These are phyloP conservation scores for Oreochromis niloticus DNA, from an alignment of 2,113 vertebrate genomes.

Conservation along the genomic window DNA sequence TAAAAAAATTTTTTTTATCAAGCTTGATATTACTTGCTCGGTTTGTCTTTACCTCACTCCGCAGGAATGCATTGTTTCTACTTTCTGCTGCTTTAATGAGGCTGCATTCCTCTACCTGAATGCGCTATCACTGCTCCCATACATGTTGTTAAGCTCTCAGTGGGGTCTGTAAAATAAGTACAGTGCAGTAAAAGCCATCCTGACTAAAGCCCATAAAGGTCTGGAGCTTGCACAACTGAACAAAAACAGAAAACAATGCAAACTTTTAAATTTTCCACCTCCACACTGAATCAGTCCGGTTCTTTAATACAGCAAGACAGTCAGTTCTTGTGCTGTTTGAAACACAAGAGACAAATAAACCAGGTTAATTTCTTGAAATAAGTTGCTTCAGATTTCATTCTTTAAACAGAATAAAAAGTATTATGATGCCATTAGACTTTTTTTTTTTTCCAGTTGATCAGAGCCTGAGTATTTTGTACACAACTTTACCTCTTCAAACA, in stretches of 20 bases:
- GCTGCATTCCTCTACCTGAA: neutral
- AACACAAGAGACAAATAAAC: rapidly evolving
- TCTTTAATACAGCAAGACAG: neutral
- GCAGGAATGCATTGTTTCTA: neutral
- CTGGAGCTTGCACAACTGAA: neutral
- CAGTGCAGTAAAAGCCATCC: neutral
- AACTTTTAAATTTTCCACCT: neutral
- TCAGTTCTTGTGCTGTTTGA: neutral
- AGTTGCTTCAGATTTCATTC: neutral
- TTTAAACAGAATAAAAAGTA: neutral
- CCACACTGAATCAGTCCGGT: neutral
- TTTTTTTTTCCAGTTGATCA: rapidly evolving
- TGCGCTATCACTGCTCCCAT: neutral
- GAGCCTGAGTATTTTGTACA: neutral
- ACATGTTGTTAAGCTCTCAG: neutral
- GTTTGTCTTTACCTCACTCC: neutral
- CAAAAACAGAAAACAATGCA: neutral
- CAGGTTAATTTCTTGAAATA: rapidly evolving
- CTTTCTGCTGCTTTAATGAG: neutral
- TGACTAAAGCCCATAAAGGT: neutral
- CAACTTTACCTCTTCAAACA: neutral
- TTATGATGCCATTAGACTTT: neutral
- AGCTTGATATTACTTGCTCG: neutral
- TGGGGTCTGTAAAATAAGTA: neutral
- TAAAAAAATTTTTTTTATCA: neutral